Evolutionary conservation across 2,113 vertebrate species (phyloP).

Genomic region (Octodon degus): DNA sequence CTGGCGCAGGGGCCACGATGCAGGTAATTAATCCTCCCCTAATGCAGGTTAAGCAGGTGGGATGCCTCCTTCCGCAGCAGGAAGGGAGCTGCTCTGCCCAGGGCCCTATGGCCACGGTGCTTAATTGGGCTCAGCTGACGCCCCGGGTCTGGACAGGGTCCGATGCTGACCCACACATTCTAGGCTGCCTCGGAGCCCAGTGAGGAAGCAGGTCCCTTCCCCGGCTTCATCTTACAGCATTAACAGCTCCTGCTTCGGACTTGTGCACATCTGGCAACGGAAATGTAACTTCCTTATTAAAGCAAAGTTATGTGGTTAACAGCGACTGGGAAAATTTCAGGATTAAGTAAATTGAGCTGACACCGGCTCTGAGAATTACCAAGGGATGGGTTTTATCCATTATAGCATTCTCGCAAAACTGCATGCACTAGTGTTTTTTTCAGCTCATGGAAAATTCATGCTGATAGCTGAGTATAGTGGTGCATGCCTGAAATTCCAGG

Average conservation of each 20-base stretch:
- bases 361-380: background rate
- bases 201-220: conserved; percentile 39
- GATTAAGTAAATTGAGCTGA: conserved; percentile 33
- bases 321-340: conserved; percentile 27
- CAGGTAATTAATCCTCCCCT: conserved; percentile 89
- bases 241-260: conserved; percentile 61
- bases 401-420: conserved; percentile 24
- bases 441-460: background rate
- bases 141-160: conserved; percentile 72
- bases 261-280: conserved; percentile 13
- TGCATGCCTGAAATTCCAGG: background rate
- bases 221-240: conserved; percentile 51
- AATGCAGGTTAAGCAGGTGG: conserved; percentile 90
- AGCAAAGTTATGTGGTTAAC: conserved; percentile 39
- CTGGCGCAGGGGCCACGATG: conserved; percentile 78
- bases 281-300: conserved; percentile 33
- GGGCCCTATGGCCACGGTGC: conserved; percentile 72
- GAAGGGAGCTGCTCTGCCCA: conserved; percentile 79
- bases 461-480: background rate
- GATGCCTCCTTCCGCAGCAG: conserved; percentile 77
- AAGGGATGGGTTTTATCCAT: background rate
- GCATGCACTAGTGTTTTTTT: background rate
- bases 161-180: conserved; percentile 74
- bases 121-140: conserved; percentile 82
- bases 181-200: conserved; percentile 72